These are phyloP conservation scores for Spheniscus humboldti DNA, from an alignment of 2,797 vertebrate genomes.

Conservation along the genomic window DNA sequence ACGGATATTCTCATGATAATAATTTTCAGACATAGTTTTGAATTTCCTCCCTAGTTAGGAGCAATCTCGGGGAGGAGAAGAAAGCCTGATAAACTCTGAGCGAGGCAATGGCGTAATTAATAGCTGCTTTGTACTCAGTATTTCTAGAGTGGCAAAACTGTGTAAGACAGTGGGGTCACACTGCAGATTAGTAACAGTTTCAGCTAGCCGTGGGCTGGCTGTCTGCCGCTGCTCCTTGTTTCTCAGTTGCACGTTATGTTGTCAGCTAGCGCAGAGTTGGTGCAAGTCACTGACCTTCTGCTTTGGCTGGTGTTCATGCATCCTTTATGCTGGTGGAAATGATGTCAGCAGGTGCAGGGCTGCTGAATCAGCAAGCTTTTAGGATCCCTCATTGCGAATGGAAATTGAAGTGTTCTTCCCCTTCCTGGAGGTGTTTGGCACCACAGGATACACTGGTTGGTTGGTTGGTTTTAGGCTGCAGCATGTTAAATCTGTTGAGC, in stretches of 20 bases:
- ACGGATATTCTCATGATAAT: not conserved
- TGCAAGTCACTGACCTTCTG: not conserved
- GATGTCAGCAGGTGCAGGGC: not conserved
- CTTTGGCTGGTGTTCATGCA: not conserved
- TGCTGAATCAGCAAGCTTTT: not conserved
- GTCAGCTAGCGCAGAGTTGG: not conserved
- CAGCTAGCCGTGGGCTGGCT: not conserved
- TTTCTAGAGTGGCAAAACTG: not conserved
- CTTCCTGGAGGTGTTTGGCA: not conserved
- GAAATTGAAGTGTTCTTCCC: not conserved
- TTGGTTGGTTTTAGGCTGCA: not conserved
- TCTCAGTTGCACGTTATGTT: not conserved
- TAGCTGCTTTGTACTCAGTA: not conserved
- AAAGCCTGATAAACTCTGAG: not conserved
- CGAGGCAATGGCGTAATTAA: not conserved
- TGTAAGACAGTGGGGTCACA: rapidly evolving
- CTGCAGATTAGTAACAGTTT: not conserved
- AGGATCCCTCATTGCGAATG: rapidly evolving
- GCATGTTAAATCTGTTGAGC: not conserved
- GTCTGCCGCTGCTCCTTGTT: not conserved
- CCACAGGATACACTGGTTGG: not conserved
- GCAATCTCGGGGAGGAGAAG: not conserved
- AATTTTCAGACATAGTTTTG: not conserved
- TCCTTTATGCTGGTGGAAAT: not conserved
- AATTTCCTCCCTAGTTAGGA: not conserved